A percentile compares a stretch with the other conserved stretches of the same genome.
phyloP scores from a whole-genome alignment of 2,113 vertebrate genomes.

The Corythaixoides concolor region DNA sequence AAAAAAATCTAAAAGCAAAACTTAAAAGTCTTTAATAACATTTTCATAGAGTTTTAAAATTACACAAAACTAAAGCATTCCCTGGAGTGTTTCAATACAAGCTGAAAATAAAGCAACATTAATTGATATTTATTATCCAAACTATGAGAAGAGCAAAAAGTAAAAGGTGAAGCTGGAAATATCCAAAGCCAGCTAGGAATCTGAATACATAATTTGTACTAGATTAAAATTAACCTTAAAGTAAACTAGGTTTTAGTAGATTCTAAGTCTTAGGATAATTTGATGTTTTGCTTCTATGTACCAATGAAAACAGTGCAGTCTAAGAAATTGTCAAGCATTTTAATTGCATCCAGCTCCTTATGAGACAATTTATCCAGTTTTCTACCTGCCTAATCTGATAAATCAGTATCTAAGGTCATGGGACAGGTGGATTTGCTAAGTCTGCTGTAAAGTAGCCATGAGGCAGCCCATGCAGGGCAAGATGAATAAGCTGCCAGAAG shows the following conservation, averaged over 20 bases:
- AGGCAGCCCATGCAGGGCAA: neutral
- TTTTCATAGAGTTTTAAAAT: neutral
- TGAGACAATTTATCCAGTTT: neutral
- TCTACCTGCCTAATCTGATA: neutral
- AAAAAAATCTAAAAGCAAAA: neutral
- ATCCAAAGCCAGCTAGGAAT: neutral
- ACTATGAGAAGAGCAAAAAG: neutral
- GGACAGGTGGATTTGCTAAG: neutral
- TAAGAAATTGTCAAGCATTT: neutral
- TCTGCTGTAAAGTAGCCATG: neutral
- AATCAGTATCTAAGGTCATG: neutral
- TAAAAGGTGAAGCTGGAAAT: neutral
- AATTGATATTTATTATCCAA: neutral
- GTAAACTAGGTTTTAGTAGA: neutral
- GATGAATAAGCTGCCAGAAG: neutral
- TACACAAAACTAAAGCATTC: neutral
- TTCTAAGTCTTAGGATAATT: neutral
- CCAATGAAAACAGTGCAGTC: neutral
- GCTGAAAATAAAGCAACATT: neutral
- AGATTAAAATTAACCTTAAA: neutral
- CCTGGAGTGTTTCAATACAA: neutral
- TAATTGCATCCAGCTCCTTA: neutral
- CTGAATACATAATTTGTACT: neutral
- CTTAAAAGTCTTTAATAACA: neutral
- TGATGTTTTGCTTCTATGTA: neutral